Base-by-base conservation (phyloP, 2,888 invertebrate genomes). In the Volucella bombylans region DNA sequence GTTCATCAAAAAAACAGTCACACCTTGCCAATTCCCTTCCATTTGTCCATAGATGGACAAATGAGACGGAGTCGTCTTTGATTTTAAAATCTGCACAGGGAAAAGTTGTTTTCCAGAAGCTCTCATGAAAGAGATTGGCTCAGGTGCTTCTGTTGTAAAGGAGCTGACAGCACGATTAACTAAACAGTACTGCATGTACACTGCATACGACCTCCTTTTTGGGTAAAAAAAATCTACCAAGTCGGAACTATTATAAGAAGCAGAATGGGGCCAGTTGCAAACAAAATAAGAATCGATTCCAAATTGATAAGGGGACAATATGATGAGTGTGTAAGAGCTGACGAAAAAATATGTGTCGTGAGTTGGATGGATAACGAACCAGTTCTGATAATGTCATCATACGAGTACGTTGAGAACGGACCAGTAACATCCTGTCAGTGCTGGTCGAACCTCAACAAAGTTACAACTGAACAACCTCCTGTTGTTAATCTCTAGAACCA, bases 41-140 rank as follows among this genome's bases (percentile, higher is more conserved):
- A 49, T 38, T 31, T 49, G 15, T 12, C 49, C 18, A 64, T 64
- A 49, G 38, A 49, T 23, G 62, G 43, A 4, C 62, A 62, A 49
- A 62, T 62, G 1, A 18, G 31, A n/a, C n/a, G n/a, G n/a, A n/a
- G n/a, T n/a, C 18, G 3, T 31, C 38, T 8, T n/a, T 64, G 61
- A 52, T 23, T 52, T 23, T 23, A 23, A 52, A 23, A 52, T 52
- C 11, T 52, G 11, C 23, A 23, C 52, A 23, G 52, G 50, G 9
- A 52, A 23, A 23, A 2, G 18, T 18, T 38, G 0, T 55, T 55
- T 55, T 55, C 38, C n/a, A 55, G 38, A 14, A 55, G 8, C n/a
- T 38, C 38, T n/a, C 14, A 55, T 55, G 55, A 55, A 55, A 38
- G 55, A 55, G 38, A 55, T 55, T 38, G 55, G 55, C 55, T 38